These are phyloP conservation scores for Octonoba sinensis DNA, from an alignment of 2,888 invertebrate genomes.

Conservation along the genomic window DNA sequence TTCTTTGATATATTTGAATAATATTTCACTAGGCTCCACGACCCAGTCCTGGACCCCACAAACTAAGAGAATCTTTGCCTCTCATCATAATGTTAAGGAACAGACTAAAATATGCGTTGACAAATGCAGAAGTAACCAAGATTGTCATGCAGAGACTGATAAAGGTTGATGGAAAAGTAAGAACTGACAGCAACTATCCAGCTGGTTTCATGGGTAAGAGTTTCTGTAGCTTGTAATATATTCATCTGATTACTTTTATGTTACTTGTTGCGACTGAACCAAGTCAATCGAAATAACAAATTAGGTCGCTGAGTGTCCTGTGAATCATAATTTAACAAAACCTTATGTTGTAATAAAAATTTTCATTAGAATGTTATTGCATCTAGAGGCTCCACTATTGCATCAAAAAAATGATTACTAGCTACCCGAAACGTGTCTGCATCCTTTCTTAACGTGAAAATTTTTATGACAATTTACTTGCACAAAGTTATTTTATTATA, in stretches of 20 bases:
- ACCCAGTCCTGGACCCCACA: constrained; percentile 98
- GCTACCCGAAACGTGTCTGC: too few relatives aligned
- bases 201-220: constrained; percentile 98
- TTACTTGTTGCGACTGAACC: not conserved
- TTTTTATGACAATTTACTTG: too few relatives aligned
- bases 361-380: too few relatives aligned
- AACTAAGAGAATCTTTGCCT: constrained; percentile 95
- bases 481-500: not conserved
- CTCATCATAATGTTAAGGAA: constrained; percentile 96
- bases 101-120: constrained; percentile 97
- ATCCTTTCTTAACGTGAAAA: too few relatives aligned
- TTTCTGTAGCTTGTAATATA: too few relatives aligned
- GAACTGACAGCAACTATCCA: constrained; percentile 97
- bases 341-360: not conserved
- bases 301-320: not conserved
- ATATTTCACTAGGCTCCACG: constrained; percentile 81
- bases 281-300: not conserved
- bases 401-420: too few relatives aligned
- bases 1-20: not conserved
- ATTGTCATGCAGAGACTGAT: constrained; percentile 98
- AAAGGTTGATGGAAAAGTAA: constrained; percentile 97
- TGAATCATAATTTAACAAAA: not conserved
- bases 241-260: not conserved
- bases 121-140: constrained; percentile 95
- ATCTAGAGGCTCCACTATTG: too few relatives aligned